Base-by-base conservation (phyloP, 2,797 vertebrate genomes). In the Syngnathus rostellatus region DNA sequence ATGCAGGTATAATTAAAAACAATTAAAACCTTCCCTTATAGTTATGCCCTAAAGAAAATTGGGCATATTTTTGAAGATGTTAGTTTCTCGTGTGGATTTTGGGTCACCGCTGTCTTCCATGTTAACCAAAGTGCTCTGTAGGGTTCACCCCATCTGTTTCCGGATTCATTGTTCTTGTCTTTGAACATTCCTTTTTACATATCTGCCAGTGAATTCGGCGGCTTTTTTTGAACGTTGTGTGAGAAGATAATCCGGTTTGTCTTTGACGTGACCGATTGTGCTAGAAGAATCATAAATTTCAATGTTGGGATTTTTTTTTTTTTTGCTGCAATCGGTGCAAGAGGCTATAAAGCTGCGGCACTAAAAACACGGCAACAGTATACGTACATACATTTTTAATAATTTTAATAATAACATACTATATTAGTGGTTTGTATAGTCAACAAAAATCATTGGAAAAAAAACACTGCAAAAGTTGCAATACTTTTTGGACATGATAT, bases 71-170 rank as follows among this genome's bases (percentile, higher is more conserved):
- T 25, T 1, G 1, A 57, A 17, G 31, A 3, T 45, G 39, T n/a
- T 45, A 37, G 17, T 10, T 39, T 64, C 46, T 5, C 37, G 7
- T 51, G 16, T 5, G 23, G 25, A 64, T 64, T 64, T 50, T 50
- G 62, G 16, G 23, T 64, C 48, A 37, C 2, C 31, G 5, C 50
- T 6, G 31, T 25, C 51, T 64, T 64, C 57, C 53, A 31, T 58
- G 40, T 57, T 31, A 37, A 19, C 53, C 64, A n/a, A 25, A 65
- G 19, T 41, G 64, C 40, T 41, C 64, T 19, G 21, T 38, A 31
- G 37, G 25, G 48, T 40, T 54, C 50, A 53, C 5, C 45, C 38
- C 64, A 45, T 64, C 50, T 64, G 46, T 50, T 64, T 37, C 45
- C 21, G 63, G 48, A 51, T 21, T 50, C 61, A 16, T 45, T 10